phyloP scores from a whole-genome alignment of 2,113 vertebrate genomes.

The Dinomys branickii region DNA sequence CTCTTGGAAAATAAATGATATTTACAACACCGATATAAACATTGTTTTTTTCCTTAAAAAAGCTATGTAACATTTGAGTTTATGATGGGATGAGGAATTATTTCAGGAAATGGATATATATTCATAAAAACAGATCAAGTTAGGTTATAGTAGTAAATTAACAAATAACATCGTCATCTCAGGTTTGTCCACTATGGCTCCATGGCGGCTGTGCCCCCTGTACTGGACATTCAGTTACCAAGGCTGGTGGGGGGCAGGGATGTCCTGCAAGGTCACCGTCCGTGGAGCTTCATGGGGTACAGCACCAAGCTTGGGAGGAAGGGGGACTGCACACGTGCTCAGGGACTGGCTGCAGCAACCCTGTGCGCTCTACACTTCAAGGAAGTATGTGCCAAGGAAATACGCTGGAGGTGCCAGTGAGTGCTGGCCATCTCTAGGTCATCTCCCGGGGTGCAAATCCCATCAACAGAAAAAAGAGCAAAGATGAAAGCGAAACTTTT shows the following conservation, averaged over 20 bases:
- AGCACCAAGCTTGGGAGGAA: neutral
- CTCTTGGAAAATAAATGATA: neutral
- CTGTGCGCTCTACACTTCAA: neutral
- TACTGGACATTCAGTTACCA: neutral
- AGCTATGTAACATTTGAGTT: neutral
- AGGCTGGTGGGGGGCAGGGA: neutral
- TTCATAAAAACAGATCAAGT: neutral
- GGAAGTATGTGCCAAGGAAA: neutral
- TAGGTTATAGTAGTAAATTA: neutral
- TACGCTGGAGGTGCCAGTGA: neutral
- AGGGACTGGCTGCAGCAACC: neutral
- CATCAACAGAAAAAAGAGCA: neutral
- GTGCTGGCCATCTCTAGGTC: neutral
- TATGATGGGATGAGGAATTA: slow-evolving; percentile 17
- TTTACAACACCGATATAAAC: neutral
- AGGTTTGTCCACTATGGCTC: neutral
- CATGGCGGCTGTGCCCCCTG: neutral
- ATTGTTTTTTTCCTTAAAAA: neutral
- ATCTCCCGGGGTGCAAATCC: neutral
- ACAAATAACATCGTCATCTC: neutral
- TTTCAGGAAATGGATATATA: neutral
- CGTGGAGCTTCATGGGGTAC: neutral
- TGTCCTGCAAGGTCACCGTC: neutral
- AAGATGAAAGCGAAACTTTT: neutral
- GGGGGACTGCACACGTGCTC: neutral